phyloP scores from a whole-genome alignment of 2,113 vertebrate genomes.

The Castor canadensis region DNA sequence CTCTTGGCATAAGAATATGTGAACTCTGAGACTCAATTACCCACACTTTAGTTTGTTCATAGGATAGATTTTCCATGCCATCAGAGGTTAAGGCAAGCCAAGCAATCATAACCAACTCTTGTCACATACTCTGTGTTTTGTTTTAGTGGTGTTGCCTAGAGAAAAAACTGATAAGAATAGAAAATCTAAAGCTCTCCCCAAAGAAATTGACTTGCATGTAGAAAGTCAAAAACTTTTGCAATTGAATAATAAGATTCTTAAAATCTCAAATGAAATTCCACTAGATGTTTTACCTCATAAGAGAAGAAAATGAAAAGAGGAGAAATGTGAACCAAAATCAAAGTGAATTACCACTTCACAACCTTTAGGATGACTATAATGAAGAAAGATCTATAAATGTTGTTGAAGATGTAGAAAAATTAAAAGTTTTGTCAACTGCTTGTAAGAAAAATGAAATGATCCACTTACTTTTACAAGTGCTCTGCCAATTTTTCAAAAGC shows the following conservation, averaged over 20 bases:
- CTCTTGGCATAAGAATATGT: not conserved
- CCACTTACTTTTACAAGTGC: too few relatives aligned
- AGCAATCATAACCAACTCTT: not conserved
- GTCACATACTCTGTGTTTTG: accelerated
- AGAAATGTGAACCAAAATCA: too few relatives aligned
- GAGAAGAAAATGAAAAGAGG: too few relatives aligned
- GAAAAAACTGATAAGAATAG: not conserved
- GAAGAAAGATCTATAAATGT: too few relatives aligned
- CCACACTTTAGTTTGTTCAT: not conserved
- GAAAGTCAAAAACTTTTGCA: not conserved
- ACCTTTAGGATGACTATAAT: too few relatives aligned
- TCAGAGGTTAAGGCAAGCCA: not conserved
- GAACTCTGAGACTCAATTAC: not conserved
- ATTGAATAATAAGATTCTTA: not conserved
- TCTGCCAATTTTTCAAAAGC: not conserved
- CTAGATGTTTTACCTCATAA: not conserved
- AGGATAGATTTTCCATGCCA: not conserved
- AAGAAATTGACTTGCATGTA: not conserved
- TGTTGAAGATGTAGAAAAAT: not conserved
- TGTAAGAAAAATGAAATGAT: too few relatives aligned
- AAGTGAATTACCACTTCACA: too few relatives aligned
- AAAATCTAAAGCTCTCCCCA: not conserved
- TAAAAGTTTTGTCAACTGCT: too few relatives aligned
- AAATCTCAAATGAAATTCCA: too few relatives aligned
- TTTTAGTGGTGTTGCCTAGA: not conserved